Percentiles rank a stretch among this genome's conserved stretches.
Evolutionary conservation across 2,113 vertebrate species (phyloP).

Genomic region (Isurus oxyrinchus): DNA sequence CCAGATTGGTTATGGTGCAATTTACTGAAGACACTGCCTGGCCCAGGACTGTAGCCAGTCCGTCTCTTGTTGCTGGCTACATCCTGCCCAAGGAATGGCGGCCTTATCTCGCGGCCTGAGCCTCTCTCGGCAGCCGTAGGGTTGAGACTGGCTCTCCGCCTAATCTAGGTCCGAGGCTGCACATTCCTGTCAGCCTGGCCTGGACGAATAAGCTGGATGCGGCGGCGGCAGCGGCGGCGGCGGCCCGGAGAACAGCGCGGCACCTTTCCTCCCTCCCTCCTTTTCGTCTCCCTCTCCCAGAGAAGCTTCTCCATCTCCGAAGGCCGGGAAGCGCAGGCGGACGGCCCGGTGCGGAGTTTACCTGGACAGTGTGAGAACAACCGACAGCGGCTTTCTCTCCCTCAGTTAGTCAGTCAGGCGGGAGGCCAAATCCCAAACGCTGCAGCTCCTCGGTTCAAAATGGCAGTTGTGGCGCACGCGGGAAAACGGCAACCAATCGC

Average conservation of each 20-base stretch:
- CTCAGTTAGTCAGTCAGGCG: not conserved
- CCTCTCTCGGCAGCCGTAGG: not conserved
- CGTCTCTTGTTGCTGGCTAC: too few relatives aligned
- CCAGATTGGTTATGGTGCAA: not conserved
- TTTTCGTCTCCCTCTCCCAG: not conserved
- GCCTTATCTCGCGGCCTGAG: not conserved
- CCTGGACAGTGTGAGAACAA: not conserved
- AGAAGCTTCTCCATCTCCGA: not conserved
- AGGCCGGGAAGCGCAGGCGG: not conserved
- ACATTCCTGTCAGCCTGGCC: not conserved
- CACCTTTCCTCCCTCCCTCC: too few relatives aligned
- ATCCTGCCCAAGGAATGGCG: not conserved
- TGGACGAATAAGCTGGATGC: not conserved
- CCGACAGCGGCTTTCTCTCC: not conserved
- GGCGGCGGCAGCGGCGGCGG: not conserved
- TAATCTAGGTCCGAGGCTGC: not conserved
- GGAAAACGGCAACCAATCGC: conserved; percentile 9
- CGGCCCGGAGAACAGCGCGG: not conserved
- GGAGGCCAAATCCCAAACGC: not conserved
- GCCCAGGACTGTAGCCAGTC: not conserved
- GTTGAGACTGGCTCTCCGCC: not conserved
- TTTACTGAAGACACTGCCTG: not conserved
- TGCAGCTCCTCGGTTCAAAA: not conserved
- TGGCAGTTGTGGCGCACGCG: conserved; percentile 37
- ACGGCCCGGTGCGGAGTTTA: not conserved